These are phyloP conservation scores for Aplysia californica DNA, from an alignment of 1,140 invertebrate species.

Conservation along the genomic window DNA sequence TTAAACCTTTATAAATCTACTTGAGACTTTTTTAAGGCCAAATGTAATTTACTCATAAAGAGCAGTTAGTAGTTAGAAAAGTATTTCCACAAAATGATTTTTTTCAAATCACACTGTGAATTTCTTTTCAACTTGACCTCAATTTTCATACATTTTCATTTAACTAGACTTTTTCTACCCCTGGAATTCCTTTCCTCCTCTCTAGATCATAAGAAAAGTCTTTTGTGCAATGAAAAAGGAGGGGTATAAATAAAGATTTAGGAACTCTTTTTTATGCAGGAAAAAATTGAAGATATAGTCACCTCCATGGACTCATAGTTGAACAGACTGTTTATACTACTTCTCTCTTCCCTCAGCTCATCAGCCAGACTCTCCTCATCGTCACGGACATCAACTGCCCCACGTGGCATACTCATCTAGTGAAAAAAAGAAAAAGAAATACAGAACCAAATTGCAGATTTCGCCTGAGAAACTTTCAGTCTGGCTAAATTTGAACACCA, in stretches of 20 bases:
- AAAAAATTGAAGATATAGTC: too few species aligned
- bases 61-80: not conserved
- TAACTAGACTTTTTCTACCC: not conserved
- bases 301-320: conserved; percentile 37
- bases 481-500: not conserved
- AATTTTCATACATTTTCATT: not conserved
- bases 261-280: too few species aligned
- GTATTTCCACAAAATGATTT: not conserved
- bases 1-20: too few species aligned
- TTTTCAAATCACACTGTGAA: not conserved
- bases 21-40: too few species aligned
- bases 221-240: not conserved
- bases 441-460: not conserved
- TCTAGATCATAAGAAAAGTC: not conserved
- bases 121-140: not conserved
- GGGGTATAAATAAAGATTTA: too few species aligned
- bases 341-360: conserved; percentile 38
- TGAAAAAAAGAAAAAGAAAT: not conserved
- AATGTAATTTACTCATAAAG: not conserved
- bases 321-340: conserved; percentile 32
- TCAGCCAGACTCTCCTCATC: conserved; percentile 24
- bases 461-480: not conserved
- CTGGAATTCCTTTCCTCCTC: not conserved
- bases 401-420: not conserved
- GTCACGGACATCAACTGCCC: not conserved